Conservation (phyloP, 2,888 invertebrate species). For the Dendrolimus pini region DNA sequence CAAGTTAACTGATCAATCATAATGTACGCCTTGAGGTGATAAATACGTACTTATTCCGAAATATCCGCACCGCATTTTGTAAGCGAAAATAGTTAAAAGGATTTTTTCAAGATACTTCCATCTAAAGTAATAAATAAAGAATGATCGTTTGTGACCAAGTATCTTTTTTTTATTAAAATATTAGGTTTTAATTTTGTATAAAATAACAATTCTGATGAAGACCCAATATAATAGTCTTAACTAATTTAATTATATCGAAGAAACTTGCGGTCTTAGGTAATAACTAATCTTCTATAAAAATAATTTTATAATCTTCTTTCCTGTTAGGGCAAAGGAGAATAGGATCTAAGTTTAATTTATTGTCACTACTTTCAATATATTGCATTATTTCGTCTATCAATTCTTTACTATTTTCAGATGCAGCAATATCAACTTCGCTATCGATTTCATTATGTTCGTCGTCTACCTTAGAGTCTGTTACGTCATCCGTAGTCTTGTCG, state of each 20-base stretch:
- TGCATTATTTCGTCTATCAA: conserved; percentile 65
- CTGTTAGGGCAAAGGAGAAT: conserved; percentile 47
- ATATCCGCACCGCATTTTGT: conserved; percentile 18
- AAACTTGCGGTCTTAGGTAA: background rate
- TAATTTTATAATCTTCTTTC: conserved; percentile 41
- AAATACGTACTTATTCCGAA: conserved; percentile 30
- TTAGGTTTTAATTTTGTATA: too few relatives aligned
- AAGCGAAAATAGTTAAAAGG: too few relatives aligned
- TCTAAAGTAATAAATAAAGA: too few relatives aligned
- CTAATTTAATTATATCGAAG: too few relatives aligned
- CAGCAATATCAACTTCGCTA: conserved; percentile 8
- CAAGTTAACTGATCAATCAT: conserved; percentile 51
- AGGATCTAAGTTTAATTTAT: conserved; percentile 32
- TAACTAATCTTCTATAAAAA: conserved; percentile 44
- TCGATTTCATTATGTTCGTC: conserved; percentile 11
- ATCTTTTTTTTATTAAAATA: too few relatives aligned
- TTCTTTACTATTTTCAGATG: conserved; percentile 33
- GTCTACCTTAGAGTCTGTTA: conserved; percentile 12
- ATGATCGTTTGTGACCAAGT: too few relatives aligned
- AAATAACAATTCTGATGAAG: too few relatives aligned
- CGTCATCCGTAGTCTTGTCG: conserved; percentile 15
- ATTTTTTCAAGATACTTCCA: too few relatives aligned
- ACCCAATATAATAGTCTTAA: too few relatives aligned
- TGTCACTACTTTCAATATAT: conserved; percentile 43
- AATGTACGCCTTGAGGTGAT: conserved; percentile 29